Evolutionary conservation across 1,140 invertebrate species (phyloP).

Genomic region (Drosophila nannoptera): DNA sequence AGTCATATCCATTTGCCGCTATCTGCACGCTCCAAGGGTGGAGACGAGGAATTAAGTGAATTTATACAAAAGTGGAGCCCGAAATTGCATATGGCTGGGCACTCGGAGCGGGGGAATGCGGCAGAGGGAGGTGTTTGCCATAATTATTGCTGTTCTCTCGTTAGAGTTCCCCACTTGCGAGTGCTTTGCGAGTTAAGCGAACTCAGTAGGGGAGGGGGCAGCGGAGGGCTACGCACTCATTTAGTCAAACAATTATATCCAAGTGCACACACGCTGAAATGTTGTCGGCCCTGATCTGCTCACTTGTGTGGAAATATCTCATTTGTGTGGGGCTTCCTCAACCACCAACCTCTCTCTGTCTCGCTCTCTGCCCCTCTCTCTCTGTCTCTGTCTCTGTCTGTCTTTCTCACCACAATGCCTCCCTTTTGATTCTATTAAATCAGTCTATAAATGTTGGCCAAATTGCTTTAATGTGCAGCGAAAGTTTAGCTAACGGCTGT

Average conservation of each 20-base stretch:
- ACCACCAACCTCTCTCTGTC: neutral
- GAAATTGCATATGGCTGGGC: conserved; percentile 30
- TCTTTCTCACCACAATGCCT: neutral
- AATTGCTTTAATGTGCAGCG: conserved; percentile 76
- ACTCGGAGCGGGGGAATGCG: neutral
- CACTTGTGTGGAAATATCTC: conserved; percentile 75
- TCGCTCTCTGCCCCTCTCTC: neutral
- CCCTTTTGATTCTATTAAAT: conserved; percentile 63
- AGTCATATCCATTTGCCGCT: conserved; percentile 43
- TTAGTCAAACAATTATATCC: conserved; percentile 73
- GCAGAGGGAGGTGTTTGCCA: conserved; percentile 47
- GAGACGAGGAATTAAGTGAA: conserved; percentile 52
- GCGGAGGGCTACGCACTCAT: conserved; percentile 49
- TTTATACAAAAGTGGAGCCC: conserved; percentile 39
- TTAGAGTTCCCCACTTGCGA: conserved; percentile 6
- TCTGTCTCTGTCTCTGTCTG: neutral
- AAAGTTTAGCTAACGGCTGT: conserved; percentile 61
- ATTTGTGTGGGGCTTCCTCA: conserved; percentile 47
- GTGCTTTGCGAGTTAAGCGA: conserved; percentile 36
- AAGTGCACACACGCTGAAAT: conserved; percentile 60
- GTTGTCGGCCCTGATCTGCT: conserved; percentile 45
- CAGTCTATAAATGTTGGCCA: conserved; percentile 72
- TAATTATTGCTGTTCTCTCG: conserved; percentile 63
- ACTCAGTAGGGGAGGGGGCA: conserved; percentile 9
- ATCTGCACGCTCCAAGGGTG: conserved; percentile 32